These are phyloP conservation scores for Dromius quadrimaculatus DNA, from an alignment of 2,888 invertebrate species.

Conservation along the genomic window DNA sequence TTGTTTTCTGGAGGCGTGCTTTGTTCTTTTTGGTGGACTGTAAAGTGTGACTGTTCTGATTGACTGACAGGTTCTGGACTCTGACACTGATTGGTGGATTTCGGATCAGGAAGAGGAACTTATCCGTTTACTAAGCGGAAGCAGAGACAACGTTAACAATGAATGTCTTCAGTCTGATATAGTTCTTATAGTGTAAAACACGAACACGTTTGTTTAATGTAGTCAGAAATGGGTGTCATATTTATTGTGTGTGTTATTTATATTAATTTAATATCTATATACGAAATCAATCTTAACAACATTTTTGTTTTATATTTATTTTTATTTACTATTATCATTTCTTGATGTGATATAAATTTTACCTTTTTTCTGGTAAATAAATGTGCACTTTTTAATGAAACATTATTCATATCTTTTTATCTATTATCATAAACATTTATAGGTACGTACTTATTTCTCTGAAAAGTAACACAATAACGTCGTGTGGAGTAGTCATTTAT, in stretches of 20 bases:
- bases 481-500: slow-evolving; percentile 44
- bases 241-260: slow-evolving; percentile 44
- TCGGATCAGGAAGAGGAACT: slow-evolving; percentile 85
- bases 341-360: slow-evolving; percentile 44
- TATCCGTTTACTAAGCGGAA: slow-evolving; percentile 78
- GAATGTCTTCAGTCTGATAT: slow-evolving; percentile 66
- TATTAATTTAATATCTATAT: slow-evolving; percentile 42
- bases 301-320: slow-evolving; percentile 46
- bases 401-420: slow-evolving; percentile 24
- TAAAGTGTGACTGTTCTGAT: slow-evolving; percentile 66
- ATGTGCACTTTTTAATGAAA: slow-evolving; percentile 41
- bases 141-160: slow-evolving; percentile 73
- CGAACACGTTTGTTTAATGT: slow-evolving; percentile 37
- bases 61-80: slow-evolving; percentile 69
- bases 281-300: slow-evolving; percentile 25
- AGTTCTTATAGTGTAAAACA: slow-evolving; percentile 56
- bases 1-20: slow-evolving; percentile 45
- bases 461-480: slow-evolving; percentile 39
- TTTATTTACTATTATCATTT: slow-evolving; percentile 41
- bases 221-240: slow-evolving; percentile 41
- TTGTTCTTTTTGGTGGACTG: slow-evolving; percentile 58
- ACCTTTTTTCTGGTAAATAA: slow-evolving; percentile 48
- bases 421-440: slow-evolving; percentile 41
- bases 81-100: slow-evolving; percentile 81
- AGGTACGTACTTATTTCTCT: slow-evolving; percentile 44